A percentile compares a stretch with the other conserved stretches of the same genome.
These are phyloP conservation scores for Tolypeutes matacus DNA, from an alignment of 2,797 vertebrate species.

Conservation along the genomic window DNA sequence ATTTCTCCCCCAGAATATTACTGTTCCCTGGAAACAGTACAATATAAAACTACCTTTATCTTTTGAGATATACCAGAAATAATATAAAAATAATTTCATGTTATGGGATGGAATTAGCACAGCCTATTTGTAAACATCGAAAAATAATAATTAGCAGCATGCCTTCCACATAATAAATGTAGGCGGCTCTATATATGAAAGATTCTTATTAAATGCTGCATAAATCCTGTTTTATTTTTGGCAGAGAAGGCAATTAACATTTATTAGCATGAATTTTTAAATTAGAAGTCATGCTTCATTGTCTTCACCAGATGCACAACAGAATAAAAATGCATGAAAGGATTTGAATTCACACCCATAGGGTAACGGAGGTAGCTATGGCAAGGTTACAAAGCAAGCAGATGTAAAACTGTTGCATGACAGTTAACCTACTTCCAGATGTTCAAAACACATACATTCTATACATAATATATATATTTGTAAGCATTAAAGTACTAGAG, in stretches of 20 bases:
- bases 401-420: constrained; percentile 78
- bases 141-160: constrained; percentile 80
- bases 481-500: constrained; percentile 33
- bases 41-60: constrained; percentile 64
- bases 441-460: constrained; percentile 62
- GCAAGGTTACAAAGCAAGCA: constrained; percentile 74
- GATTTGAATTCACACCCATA: constrained; percentile 72
- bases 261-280: constrained; percentile 68
- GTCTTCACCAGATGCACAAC: constrained; percentile 70
- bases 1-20: constrained; percentile 62
- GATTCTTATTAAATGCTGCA: constrained; percentile 54
- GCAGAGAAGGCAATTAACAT: constrained; percentile 55
- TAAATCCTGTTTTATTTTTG: constrained; percentile 64
- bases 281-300: constrained; percentile 64
- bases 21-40: constrained; percentile 59
- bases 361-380: constrained; percentile 70
- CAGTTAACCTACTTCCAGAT: constrained; percentile 82
- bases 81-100: constrained; percentile 75
- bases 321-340: constrained; percentile 81
- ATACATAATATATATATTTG: not conserved
- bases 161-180: constrained; percentile 66
- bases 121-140: constrained; percentile 75
- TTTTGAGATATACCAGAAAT: constrained; percentile 74
- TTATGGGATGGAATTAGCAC: constrained; percentile 78
- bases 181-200: constrained; percentile 27